phyloP scores from a whole-genome alignment of 2,797 vertebrate genomes.

The Numenius phaeopus region DNA sequence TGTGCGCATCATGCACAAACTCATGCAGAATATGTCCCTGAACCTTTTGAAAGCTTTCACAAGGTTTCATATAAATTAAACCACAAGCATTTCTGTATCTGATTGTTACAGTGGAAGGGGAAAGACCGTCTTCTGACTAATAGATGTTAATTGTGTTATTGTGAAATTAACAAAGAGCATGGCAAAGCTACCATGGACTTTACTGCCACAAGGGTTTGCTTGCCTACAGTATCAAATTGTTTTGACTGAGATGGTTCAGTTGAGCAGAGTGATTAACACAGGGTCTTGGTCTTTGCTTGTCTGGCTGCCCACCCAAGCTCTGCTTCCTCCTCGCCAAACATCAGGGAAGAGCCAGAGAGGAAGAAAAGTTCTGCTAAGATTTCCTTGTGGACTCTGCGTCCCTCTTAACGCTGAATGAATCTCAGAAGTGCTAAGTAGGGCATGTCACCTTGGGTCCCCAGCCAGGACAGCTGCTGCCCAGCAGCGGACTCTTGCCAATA shows the following conservation, averaged over 20 bases:
- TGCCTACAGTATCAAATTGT: accelerated
- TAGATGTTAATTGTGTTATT: not conserved
- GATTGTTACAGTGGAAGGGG: not conserved
- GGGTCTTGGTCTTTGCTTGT: not conserved
- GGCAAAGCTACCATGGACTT: not conserved
- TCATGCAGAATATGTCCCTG: not conserved
- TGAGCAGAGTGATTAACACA: not conserved
- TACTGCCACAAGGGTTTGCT: not conserved
- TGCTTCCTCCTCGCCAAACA: accelerated
- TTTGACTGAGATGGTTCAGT: not conserved
- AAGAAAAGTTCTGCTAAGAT: not conserved
- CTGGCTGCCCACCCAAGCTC: accelerated
- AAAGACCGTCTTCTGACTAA: not conserved
- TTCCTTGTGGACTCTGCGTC: not conserved
- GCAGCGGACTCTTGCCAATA: not conserved
- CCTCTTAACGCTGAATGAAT: not conserved
- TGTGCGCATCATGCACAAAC: not conserved
- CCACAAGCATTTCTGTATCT: not conserved
- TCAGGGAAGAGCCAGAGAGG: not conserved
- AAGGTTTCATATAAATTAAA: not conserved
- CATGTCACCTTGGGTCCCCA: accelerated
- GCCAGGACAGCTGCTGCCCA: not conserved
- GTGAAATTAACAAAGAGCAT: not conserved
- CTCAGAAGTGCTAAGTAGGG: not conserved
- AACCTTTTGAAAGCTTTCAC: not conserved